phyloP scores from a whole-genome alignment of 2,113 vertebrate species.

The Promerops cafer region DNA sequence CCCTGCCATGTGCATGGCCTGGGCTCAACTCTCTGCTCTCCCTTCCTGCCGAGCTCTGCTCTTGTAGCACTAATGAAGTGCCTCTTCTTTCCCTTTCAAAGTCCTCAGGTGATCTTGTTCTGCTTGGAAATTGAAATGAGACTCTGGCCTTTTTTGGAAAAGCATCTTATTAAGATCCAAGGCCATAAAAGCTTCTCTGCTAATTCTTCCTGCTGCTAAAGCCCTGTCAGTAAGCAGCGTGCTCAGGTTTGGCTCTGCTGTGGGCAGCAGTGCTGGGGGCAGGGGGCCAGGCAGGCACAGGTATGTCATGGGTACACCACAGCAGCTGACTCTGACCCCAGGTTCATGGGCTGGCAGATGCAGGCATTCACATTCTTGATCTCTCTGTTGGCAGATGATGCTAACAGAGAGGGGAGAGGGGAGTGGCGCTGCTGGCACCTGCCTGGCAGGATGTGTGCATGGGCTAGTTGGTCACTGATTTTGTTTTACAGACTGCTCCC shows the following conservation, averaged over 20 bases:
- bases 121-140: background rate
- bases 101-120: conserved; percentile 34
- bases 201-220: background rate
- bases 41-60: background rate
- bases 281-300: background rate
- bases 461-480: background rate
- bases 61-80: conserved; percentile 23
- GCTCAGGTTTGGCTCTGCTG: background rate
- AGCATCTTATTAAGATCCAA: background rate
- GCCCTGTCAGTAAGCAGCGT: background rate
- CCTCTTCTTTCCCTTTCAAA: conserved; percentile 18
- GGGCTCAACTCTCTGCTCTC: background rate
- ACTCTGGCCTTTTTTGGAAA: background rate
- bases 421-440: background rate
- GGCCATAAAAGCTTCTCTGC: background rate
- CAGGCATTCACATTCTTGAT: background rate
- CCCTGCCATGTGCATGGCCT: background rate
- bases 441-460: background rate
- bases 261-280: background rate
- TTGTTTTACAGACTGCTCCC: background rate
- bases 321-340: background rate
- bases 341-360: background rate
- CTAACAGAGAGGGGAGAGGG: background rate
- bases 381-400: background rate
- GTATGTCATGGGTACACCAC: background rate